Percentiles rank a stretch among this genome's conserved stretches.
Evolutionary conservation across 1,140 invertebrate species (phyloP).

Genomic region (Anastatus disparis): DNA sequence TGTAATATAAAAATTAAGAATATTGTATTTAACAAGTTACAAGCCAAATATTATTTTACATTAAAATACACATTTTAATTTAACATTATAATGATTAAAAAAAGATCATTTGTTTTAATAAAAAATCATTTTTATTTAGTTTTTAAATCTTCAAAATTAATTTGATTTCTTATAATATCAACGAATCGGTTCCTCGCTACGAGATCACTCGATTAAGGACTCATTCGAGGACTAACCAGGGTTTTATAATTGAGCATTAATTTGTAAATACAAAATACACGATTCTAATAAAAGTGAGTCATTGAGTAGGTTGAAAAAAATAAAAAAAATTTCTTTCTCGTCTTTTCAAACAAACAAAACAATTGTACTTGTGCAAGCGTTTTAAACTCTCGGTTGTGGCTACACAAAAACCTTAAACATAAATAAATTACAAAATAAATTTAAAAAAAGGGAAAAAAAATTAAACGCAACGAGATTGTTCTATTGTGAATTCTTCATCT

Average conservation of each 20-base stretch:
- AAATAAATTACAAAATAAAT: no score
- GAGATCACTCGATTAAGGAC: constrained; percentile 46
- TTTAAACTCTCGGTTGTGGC: not conserved
- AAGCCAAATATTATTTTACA: no score
- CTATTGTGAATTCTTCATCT: constrained; percentile 19
- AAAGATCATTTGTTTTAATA: no score
- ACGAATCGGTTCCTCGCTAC: not conserved
- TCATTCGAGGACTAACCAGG: constrained; percentile 65
- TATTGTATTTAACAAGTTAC: no score
- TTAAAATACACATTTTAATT: no score
- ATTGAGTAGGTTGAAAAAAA: not conserved
- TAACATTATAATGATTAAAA: no score
- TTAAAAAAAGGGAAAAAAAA: not conserved
- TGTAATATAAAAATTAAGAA: no score
- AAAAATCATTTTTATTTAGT: no score
- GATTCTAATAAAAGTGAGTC: not conserved
- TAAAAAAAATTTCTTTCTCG: no score
- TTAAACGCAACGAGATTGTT: constrained; percentile 1
- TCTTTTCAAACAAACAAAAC: not conserved
- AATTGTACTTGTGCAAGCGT: constrained; percentile 8
- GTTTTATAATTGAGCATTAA: constrained; percentile 60
- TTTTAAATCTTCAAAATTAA: no score
- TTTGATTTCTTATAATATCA: no score
- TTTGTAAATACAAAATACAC: constrained; percentile 56
- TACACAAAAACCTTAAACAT: not conserved